These are phyloP conservation scores for Sphenopsis melanotis DNA, from an alignment of 2,797 vertebrate species.

Conservation along the genomic window DNA sequence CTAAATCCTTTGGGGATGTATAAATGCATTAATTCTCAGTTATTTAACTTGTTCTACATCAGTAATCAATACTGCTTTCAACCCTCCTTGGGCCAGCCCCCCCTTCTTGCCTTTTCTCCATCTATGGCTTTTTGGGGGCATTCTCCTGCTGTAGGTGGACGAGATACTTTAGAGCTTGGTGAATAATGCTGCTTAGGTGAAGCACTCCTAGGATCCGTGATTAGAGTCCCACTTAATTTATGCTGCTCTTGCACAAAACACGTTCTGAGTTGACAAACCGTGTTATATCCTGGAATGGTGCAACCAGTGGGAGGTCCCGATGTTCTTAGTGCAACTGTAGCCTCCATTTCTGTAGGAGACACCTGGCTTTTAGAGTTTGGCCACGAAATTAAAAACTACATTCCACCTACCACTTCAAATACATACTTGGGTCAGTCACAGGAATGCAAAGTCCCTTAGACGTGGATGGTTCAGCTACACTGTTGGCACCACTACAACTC, in stretches of 20 bases:
- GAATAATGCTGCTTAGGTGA: constrained; percentile 83
- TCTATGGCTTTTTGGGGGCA: constrained; percentile 84
- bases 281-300: constrained; percentile 76
- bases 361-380: constrained; percentile 3
- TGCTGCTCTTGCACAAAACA: constrained; percentile 48
- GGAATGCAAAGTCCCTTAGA: constrained; percentile 78
- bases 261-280: constrained; percentile 63
- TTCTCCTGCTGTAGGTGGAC: constrained; percentile 80
- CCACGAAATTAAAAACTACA: not conserved
- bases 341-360: constrained; percentile 70
- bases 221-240: constrained; percentile 57
- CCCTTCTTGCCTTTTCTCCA: constrained; percentile 79
- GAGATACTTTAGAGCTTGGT: constrained; percentile 53
- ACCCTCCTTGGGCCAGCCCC: not conserved
- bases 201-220: constrained; percentile 69
- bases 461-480: constrained; percentile 25
- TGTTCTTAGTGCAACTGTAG: constrained; percentile 59
- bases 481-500: constrained; percentile 26
- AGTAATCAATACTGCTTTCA: not conserved
- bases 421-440: constrained; percentile 80
- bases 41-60: not conserved
- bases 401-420: not conserved
- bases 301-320: constrained; percentile 61
- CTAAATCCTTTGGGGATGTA: not conserved
- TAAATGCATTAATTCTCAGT: not conserved